These are phyloP conservation scores for Sebastolobus alascanus DNA, from an alignment of 2,797 vertebrate genomes.

Conservation along the genomic window DNA sequence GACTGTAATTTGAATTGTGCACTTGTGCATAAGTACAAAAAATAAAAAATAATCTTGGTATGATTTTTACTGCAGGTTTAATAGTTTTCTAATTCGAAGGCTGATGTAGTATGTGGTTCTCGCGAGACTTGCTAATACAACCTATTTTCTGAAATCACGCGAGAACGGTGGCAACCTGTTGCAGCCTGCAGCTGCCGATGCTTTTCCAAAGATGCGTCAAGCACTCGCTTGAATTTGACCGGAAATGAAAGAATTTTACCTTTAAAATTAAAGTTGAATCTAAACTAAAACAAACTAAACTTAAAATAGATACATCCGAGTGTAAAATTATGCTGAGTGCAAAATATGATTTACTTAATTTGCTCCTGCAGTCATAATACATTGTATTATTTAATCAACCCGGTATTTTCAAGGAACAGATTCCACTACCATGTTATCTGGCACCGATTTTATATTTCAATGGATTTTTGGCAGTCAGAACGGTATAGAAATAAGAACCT, in stretches of 20 bases:
- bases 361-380: neutral
- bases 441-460: neutral
- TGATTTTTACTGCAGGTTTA: neutral
- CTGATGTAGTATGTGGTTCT: neutral
- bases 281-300: neutral
- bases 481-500: neutral
- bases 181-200: neutral
- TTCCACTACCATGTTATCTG: neutral
- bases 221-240: neutral
- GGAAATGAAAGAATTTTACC: neutral
- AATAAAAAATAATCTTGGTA: neutral
- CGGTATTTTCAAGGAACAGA: neutral
- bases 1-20: neutral
- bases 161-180: neutral
- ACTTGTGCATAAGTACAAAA: fast-evolving
- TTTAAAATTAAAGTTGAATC: conserved; percentile 5
- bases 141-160: neutral
- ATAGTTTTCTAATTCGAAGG: neutral
- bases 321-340: neutral
- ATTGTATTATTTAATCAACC: neutral
- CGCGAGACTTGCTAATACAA: neutral
- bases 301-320: neutral
- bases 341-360: neutral
- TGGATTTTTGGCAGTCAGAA: neutral
- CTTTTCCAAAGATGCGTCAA: neutral